phyloP scores from a whole-genome alignment of 2,888 invertebrate genomes.

The Xestoiulus laeticollis region DNA sequence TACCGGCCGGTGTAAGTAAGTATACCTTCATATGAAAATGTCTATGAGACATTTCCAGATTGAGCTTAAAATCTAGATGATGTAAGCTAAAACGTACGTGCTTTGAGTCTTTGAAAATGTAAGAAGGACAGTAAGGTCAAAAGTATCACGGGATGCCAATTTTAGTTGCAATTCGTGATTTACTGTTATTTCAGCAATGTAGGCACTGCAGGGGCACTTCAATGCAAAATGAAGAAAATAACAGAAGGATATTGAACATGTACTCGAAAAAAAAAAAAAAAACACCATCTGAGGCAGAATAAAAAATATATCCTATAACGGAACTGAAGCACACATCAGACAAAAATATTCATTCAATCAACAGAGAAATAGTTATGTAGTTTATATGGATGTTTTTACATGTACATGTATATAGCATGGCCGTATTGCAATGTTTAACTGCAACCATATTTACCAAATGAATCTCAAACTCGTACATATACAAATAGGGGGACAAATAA shows the following conservation, averaged over 20 bases:
- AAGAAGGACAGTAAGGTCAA: conserved; percentile 22
- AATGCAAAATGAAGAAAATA: not conserved
- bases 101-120: conserved; percentile 26
- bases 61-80: not conserved
- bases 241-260: not conserved
- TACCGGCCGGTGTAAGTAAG: not conserved
- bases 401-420: no score
- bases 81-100: conserved; percentile 18
- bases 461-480: no score
- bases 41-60: not conserved
- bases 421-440: no score
- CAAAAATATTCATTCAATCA: not conserved
- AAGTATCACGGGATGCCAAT: not conserved
- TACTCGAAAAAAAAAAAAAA: not conserved
- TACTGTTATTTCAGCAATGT: not conserved
- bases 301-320: not conserved
- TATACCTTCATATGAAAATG: not conserved
- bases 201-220: not conserved
- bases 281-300: not conserved
- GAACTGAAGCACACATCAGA: not conserved
- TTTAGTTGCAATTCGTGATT: not conserved
- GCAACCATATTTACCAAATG: no score
- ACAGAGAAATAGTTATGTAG: no score
- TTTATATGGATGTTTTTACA: no score
- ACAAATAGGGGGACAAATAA: no score